phyloP scores from a whole-genome alignment of 2,888 invertebrate genomes.

The Blomia tropicalis region DNA sequence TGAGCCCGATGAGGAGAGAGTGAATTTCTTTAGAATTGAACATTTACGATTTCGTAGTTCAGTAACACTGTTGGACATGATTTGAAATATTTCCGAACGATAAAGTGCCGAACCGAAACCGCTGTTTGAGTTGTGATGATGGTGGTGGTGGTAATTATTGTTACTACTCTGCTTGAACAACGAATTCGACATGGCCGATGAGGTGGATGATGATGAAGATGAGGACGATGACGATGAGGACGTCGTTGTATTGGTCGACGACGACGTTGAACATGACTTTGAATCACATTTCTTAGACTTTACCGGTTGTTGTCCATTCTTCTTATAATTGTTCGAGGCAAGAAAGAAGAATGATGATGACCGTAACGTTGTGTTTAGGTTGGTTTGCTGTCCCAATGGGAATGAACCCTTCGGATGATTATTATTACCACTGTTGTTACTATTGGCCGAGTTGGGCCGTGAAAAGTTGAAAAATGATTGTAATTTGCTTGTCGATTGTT shows the following conservation, averaged over 20 bases:
- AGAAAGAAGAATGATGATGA: constrained; percentile 14
- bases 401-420: not conserved
- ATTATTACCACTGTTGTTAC: not conserved
- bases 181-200: not conserved
- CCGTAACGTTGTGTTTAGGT: not conserved
- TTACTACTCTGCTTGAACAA: not conserved
- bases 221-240: constrained; percentile 2
- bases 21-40: constrained; percentile 2
- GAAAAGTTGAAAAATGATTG: constrained; percentile 7
- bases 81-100: constrained; percentile 8
- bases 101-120: constrained; percentile 6
- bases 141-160: not conserved
- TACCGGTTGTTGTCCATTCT: not conserved
- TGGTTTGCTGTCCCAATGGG: not conserved
- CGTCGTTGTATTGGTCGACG: not conserved
- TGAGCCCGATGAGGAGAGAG: not conserved
- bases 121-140: not conserved
- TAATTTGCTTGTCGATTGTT: not conserved
- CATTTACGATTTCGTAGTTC: not conserved
- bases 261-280: not conserved
- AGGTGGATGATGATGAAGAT: not conserved
- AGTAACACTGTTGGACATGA: constrained; percentile 9
- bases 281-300: not conserved
- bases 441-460: not conserved
- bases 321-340: not conserved